phyloP scores from a whole-genome alignment of 2,797 vertebrate genomes.

The Morelia viridis region DNA sequence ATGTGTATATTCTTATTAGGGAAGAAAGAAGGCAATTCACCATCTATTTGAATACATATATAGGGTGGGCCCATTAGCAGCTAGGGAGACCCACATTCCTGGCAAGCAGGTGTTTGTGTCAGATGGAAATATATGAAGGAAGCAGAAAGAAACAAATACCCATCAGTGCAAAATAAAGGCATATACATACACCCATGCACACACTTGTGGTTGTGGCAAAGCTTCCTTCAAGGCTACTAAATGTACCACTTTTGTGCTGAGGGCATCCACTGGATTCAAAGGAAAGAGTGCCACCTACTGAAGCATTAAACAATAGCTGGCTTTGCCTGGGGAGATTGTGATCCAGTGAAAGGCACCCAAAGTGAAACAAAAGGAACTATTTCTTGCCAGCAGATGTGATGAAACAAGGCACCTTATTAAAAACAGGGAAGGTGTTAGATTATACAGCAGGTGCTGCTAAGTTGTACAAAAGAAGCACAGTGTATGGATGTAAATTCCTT shows the following conservation, averaged over 20 bases:
- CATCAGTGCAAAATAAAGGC: neutral
- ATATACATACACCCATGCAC: neutral
- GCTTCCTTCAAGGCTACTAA: neutral
- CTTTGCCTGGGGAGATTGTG: neutral
- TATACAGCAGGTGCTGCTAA: conserved; percentile 8
- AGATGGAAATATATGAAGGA: neutral
- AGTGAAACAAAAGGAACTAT: neutral
- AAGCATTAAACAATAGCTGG: neutral
- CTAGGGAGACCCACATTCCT: neutral
- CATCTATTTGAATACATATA: too few relatives aligned
- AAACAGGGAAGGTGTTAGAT: neutral
- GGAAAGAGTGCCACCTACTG: conserved; percentile 68
- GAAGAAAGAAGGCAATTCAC: neutral
- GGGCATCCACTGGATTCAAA: conserved; percentile 17
- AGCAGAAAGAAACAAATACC: rapidly evolving
- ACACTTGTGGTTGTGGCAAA: rapidly evolving
- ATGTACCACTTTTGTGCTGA: neutral
- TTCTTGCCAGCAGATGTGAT: neutral
- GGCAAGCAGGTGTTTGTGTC: neutral
- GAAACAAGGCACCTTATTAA: neutral
- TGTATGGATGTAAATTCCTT: neutral
- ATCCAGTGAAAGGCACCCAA: neutral
- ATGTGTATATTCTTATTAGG: neutral
- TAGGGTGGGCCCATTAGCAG: neutral
- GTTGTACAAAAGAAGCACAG: conserved; percentile 17